Evolutionary conservation across 2,113 vertebrate species (phyloP).

Genomic region (Rhinolophus sinicus): DNA sequence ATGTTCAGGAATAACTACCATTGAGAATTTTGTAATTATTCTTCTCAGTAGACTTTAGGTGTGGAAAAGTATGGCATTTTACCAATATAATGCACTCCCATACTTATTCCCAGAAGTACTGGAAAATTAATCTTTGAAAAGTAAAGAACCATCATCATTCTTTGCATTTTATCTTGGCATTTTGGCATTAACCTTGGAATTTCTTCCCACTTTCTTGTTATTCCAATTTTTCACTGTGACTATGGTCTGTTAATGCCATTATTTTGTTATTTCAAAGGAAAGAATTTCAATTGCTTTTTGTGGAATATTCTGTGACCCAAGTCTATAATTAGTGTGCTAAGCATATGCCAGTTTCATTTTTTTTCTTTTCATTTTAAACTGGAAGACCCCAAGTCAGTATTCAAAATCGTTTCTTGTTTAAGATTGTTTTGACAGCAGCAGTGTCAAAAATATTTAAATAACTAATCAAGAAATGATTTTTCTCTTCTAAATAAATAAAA

Average conservation of each 20-base stretch:
- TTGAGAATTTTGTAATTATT: neutral
- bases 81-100: accelerated
- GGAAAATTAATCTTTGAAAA: slow-evolving; percentile 66
- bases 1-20: neutral
- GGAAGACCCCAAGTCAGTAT: neutral
- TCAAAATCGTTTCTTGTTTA: slow-evolving; percentile 14
- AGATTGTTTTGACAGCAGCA: slow-evolving; percentile 3
- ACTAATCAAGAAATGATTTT: neutral
- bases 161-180: slow-evolving; percentile 60
- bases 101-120: neutral
- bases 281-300: slow-evolving; percentile 51
- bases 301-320: slow-evolving; percentile 27
- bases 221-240: slow-evolving; percentile 42
- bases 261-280: slow-evolving; percentile 66
- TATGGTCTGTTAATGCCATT: slow-evolving; percentile 60
- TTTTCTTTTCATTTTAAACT: slow-evolving; percentile 33
- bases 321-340: slow-evolving; percentile 16
- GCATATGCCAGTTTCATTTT: neutral
- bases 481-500: neutral
- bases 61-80: neutral
- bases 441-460: slow-evolving; percentile 35
- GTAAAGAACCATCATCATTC: neutral
- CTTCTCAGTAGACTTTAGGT: neutral
- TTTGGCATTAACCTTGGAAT: slow-evolving; percentile 58
- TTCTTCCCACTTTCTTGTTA: neutral